Base-by-base conservation (phyloP, 1,140 invertebrate species). In the Brachionus angularis region DNA sequence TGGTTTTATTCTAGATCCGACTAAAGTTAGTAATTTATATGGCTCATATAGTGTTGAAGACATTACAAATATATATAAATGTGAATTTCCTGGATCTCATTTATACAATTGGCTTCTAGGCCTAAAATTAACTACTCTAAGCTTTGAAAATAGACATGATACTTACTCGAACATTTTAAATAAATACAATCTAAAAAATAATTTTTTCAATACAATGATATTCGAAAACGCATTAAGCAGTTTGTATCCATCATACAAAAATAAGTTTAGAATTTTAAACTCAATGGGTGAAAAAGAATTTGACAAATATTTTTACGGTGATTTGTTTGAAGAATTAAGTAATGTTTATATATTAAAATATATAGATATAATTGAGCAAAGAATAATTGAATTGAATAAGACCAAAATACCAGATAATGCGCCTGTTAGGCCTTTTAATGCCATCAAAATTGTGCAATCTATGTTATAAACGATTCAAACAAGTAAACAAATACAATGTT, bases 211-310 rank as follows among this genome's bases (percentile, higher is more conserved):
- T 50, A 33, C 62, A n/a, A 49, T 67, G 14, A 67, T 34, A 50
- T 50, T 67, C 34, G 34, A 34, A 18, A 29, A 50, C 31, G 62
- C 62, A n/a, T 18, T 18, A 5, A 46, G 14, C 2, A 23, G 8
- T 23, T 29, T 67, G 8, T 67, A 67, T 50, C 62, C 62, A 16
- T 31, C 29, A 23, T 46, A 18, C 31, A 50, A 67, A 12, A 46
- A 39, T 8, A 46, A 50, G 36, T 67, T 67, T 23, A 67, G n/a
- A 12, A 31, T 34, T 21, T 23, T 67, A 27, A 23, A 25, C 46
- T 18, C 42, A 47, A 44, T 36, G 12, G 62, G 62, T 25, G 62
- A 67, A 33, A 67, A 67, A 50, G 62, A 67, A 67, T 67, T 67
- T 27, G 62, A 67, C 16, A 67, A 47, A 10, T 34, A 47, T 23